These are phyloP conservation scores for Zelleria hepariella DNA, from an alignment of 2,888 invertebrate genomes.

Conservation along the genomic window DNA sequence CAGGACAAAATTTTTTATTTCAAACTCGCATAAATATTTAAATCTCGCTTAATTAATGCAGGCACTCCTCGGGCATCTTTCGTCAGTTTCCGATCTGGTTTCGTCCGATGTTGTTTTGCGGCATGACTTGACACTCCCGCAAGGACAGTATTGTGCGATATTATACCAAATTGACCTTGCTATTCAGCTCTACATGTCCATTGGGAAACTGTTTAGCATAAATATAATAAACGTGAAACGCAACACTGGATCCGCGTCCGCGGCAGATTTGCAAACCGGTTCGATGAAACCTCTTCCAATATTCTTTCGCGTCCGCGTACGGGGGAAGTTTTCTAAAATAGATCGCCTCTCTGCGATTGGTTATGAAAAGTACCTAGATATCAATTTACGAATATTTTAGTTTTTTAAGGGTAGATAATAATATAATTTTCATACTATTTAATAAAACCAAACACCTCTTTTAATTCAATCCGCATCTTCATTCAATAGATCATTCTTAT, in stretches of 20 bases:
- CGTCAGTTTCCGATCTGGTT: too few relatives aligned
- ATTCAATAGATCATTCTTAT: too few relatives aligned
- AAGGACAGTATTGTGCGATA: background rate
- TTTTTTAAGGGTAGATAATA: background rate
- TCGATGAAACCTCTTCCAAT: background rate
- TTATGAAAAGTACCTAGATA: background rate
- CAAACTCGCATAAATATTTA: too few relatives aligned
- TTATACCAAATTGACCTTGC: background rate
- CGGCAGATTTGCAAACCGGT: background rate
- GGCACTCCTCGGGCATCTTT: too few relatives aligned
- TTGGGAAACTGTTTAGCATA: background rate
- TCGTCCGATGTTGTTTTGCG: background rate
- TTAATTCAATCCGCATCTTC: too few relatives aligned
- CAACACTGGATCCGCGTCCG: background rate
- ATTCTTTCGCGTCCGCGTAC: background rate
- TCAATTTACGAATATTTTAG: background rate
- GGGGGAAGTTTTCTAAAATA: background rate
- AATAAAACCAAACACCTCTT: too few relatives aligned
- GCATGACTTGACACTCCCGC: background rate
- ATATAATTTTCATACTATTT: background rate
- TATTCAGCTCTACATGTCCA: background rate
- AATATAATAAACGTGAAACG: background rate
- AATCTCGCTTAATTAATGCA: too few relatives aligned
- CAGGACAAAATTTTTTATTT: too few relatives aligned
- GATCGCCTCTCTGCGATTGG: background rate